These are phyloP conservation scores for Acrobasis consociella DNA, from an alignment of 2,888 invertebrate genomes.

Conservation along the genomic window DNA sequence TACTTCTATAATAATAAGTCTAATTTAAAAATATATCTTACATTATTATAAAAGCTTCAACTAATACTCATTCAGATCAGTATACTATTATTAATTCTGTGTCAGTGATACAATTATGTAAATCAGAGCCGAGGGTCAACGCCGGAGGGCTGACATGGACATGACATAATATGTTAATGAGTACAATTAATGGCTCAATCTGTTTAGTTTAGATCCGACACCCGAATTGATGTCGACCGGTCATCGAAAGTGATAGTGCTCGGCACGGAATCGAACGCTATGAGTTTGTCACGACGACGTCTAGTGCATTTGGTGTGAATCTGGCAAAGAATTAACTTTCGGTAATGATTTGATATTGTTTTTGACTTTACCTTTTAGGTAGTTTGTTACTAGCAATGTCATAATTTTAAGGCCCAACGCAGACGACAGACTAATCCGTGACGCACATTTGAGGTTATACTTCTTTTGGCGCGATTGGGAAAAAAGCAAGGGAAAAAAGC, in stretches of 20 bases:
- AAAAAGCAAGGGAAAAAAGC: too few species aligned
- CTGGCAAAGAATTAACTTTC: too few species aligned
- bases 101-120: not conserved
- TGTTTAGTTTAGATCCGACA: not conserved
- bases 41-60: not conserved
- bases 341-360: too few species aligned
- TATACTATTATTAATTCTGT: too few species aligned
- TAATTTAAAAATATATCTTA: too few species aligned
- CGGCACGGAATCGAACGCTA: not conserved
- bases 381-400: too few species aligned
- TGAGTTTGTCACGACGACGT: not conserved
- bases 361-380: too few species aligned
- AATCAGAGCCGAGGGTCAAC: not conserved
- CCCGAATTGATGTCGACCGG: not conserved
- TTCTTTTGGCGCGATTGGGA: too few species aligned
- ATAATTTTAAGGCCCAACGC: too few species aligned
- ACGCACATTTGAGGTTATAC: too few species aligned
- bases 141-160: not conserved
- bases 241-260: slow-evolving; percentile 2
- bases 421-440: too few species aligned
- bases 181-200: not conserved
- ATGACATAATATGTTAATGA: slow-evolving; percentile 14
- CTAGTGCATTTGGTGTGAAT: not conserved
- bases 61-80: slow-evolving; percentile 15
- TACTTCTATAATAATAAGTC: too few species aligned